Percentiles rank a stretch among this genome's conserved stretches.
These are phyloP conservation scores for Osmerus mordax DNA, from an alignment of 2,113 vertebrate genomes.

Conservation along the genomic window DNA sequence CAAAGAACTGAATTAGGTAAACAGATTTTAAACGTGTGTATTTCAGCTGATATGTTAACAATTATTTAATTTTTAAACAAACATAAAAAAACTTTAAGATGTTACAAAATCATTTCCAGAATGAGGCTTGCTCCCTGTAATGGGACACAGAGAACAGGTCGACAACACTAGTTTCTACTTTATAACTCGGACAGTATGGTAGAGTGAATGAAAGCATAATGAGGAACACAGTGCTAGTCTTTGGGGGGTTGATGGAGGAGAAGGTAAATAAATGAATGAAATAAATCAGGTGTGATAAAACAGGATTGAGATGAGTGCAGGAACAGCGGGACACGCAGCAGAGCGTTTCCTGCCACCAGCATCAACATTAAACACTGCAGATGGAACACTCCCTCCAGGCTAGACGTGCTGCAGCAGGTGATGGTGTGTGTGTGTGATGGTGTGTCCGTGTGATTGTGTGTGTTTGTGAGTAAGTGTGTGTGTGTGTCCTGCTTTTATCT, in stretches of 20 bases:
- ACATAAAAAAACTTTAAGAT: background rate
- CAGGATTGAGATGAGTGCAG: slow-evolving; percentile 68
- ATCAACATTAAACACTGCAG: slow-evolving; percentile 75
- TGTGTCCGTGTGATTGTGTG: slow-evolving; percentile 33
- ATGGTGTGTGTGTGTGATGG: slow-evolving; percentile 29
- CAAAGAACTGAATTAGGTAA: too few relatives aligned
- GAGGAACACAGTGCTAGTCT: too few relatives aligned
- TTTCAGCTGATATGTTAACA: too few relatives aligned
- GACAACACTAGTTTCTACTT: too few relatives aligned
- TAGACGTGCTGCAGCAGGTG: slow-evolving; percentile 38
- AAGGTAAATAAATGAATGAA: slow-evolving; percentile 64
- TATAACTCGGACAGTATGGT: too few relatives aligned
- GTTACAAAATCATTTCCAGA: background rate
- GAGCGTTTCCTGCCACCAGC: slow-evolving; percentile 72
- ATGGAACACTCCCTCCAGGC: slow-evolving; percentile 73
- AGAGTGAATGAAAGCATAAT: too few relatives aligned
- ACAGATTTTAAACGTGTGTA: too few relatives aligned
- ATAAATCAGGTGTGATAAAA: slow-evolving; percentile 68
- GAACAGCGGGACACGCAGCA: slow-evolving; percentile 60
- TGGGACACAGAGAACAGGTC: too few relatives aligned
- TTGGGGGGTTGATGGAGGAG: too few relatives aligned
- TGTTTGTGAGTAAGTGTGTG: slow-evolving; percentile 34
- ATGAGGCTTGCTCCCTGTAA: too few relatives aligned
- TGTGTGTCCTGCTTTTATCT: slow-evolving; percentile 65
- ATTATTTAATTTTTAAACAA: background rate